Conservation (phyloP, 2,797 vertebrate species). For the Pseudomugil tenellus region DNA sequence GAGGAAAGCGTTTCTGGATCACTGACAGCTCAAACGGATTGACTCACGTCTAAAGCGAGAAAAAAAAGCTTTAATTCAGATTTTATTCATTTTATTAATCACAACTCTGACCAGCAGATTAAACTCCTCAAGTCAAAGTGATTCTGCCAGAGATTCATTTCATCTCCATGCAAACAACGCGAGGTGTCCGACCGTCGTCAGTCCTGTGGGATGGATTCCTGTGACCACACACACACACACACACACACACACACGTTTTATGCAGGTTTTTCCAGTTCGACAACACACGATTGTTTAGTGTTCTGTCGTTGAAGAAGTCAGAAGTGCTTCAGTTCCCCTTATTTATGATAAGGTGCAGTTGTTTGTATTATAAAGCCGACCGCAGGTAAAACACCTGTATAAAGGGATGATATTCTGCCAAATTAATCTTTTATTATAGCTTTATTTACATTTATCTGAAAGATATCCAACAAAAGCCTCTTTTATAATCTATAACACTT, state of each 20-base stretch:
- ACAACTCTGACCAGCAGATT: background rate
- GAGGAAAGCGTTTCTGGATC: constrained; percentile 45
- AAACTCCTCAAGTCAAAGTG: too few relatives aligned
- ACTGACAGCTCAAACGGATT: constrained; percentile 54
- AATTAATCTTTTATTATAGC: too few relatives aligned
- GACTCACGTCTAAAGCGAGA: too few relatives aligned
- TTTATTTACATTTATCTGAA: too few relatives aligned
- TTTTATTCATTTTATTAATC: too few relatives aligned
- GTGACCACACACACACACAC: constrained; percentile 13
- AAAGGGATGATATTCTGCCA: too few relatives aligned
- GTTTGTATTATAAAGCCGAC: background rate
- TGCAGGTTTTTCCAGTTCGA: constrained; percentile 84
- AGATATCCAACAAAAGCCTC: too few relatives aligned
- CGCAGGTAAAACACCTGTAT: too few relatives aligned
- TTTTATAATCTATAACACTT: too few relatives aligned
- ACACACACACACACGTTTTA: constrained; percentile 9
- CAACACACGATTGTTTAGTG: constrained; percentile 59
- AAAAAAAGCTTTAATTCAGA: too few relatives aligned
- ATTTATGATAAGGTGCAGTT: background rate
- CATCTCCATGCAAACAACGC: too few relatives aligned
- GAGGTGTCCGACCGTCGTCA: background rate
- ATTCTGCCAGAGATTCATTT: too few relatives aligned
- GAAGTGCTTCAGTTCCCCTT: constrained; percentile 34
- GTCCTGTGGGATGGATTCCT: constrained; percentile 1
- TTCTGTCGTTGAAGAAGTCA: constrained; percentile 51